Conservation (phyloP, 2,113 vertebrate genomes). For the Clupea harengus region DNA sequence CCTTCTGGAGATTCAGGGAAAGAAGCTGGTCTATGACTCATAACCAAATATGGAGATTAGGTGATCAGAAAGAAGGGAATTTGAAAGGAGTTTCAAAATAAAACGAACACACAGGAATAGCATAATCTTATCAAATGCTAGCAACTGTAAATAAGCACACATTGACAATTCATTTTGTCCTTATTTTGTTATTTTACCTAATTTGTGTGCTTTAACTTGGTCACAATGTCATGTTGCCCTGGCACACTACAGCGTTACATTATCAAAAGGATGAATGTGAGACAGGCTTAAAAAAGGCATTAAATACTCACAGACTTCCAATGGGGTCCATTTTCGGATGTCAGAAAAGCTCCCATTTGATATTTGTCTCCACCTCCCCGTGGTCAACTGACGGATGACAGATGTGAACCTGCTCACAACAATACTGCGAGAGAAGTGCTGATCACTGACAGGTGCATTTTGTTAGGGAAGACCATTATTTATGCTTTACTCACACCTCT, state of each 20-base stretch:
- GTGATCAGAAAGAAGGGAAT: background rate
- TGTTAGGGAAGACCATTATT: slow-evolving; percentile 10
- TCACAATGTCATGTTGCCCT: background rate
- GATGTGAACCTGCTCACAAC: background rate
- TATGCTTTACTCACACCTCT: background rate
- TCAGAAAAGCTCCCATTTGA: background rate
- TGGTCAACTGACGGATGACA: background rate
- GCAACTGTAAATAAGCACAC: background rate
- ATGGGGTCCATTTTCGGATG: background rate
- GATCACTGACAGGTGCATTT: background rate
- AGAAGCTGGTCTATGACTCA: background rate
- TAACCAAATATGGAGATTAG: background rate
- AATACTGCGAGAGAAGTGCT: background rate
- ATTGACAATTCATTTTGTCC: background rate
- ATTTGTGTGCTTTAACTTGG: background rate
- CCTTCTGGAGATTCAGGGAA: background rate
- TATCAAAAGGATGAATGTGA: background rate
- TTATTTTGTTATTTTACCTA: background rate
- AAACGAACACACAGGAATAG: background rate
- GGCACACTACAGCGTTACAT: background rate
- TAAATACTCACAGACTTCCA: background rate
- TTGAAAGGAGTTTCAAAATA: background rate
- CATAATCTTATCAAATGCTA: background rate
- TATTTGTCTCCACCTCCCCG: background rate
- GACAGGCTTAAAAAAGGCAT: background rate